Conservation (phyloP, 2,797 vertebrate species). For the Eospalax fontanierii region DNA sequence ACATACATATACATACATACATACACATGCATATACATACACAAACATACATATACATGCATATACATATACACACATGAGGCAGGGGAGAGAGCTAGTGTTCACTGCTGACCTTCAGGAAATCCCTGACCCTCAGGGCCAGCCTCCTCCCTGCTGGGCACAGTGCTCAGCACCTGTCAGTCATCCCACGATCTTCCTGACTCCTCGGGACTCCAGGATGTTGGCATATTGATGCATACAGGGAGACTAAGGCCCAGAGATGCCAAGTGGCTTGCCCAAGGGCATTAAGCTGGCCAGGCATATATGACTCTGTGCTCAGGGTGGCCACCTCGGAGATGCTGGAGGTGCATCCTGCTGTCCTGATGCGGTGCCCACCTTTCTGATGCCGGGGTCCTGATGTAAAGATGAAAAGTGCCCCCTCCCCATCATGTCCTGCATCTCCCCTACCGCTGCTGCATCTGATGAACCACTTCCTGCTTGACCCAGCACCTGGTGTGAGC, state of each 20-base stretch:
- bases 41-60: no score
- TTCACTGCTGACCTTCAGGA: not conserved
- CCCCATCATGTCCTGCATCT: not conserved
- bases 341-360: not conserved
- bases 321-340: not conserved
- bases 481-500: not conserved
- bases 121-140: no score
- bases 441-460: not conserved
- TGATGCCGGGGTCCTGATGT: not conserved
- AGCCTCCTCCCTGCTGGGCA: no score
- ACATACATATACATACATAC: no score
- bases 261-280: not conserved
- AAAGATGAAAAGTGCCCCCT: not conserved
- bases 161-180: no score
- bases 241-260: not conserved
- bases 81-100: not conserved
- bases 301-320: not conserved
- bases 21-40: no score
- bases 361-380: not conserved
- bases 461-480: not conserved
- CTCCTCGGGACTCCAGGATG: no score
- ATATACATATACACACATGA: no score
- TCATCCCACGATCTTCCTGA: not conserved
- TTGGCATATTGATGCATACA: no score
- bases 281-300: not conserved